These are phyloP conservation scores for Candidula unifasciata DNA, from an alignment of 2,888 invertebrate genomes.

Conservation along the genomic window DNA sequence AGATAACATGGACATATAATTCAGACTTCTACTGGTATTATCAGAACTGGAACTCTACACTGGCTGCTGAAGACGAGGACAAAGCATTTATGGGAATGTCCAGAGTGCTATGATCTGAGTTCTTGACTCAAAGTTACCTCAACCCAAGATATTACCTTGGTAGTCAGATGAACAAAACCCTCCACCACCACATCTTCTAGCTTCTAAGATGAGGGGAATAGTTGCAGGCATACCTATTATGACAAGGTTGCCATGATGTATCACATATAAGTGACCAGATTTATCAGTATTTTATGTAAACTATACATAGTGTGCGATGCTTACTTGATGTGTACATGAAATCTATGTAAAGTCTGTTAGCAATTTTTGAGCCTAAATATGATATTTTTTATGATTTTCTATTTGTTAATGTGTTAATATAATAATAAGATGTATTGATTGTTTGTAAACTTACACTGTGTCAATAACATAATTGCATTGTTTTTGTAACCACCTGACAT, in stretches of 20 bases:
- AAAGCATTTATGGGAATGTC: too few species aligned
- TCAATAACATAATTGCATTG: too few species aligned
- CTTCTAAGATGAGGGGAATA: background rate
- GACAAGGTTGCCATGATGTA: constrained; percentile 15
- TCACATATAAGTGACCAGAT: constrained; percentile 22
- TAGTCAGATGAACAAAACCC: background rate
- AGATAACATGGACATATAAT: too few species aligned
- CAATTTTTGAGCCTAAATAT: background rate
- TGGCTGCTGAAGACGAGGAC: too few species aligned
- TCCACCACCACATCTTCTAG: background rate
- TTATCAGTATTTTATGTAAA: constrained; percentile 38
- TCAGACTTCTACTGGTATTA: too few species aligned
- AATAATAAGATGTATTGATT: too few species aligned
- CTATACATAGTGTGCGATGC: constrained; percentile 11
- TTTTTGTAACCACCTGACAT: too few species aligned
- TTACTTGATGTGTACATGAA: background rate
- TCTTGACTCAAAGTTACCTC: too few species aligned
- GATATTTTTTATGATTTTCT: background rate
- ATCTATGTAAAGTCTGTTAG: background rate
- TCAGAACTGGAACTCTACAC: too few species aligned
- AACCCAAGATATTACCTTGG: background rate
- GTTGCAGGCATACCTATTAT: background rate
- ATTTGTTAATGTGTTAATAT: background rate
- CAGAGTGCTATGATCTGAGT: too few species aligned
- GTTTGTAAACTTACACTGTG: too few species aligned